phyloP scores from a whole-genome alignment of 92 coral and sea anemone species.

The Zoanthus sansibaricus region DNA sequence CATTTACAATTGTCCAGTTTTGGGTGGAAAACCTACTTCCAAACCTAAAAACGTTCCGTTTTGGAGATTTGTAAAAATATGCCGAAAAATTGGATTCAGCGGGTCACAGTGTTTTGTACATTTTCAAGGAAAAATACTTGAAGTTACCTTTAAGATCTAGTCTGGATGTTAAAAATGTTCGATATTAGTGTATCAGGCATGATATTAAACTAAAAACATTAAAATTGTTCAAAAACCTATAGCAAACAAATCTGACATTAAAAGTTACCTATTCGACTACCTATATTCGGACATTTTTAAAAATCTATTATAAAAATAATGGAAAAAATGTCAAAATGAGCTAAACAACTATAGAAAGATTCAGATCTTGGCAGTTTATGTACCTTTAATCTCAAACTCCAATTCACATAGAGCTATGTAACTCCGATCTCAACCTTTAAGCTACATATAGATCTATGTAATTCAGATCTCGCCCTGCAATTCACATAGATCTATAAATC shows the following conservation, averaged over 20 bases:
- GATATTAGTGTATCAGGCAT: background rate
- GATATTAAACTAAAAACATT: background rate
- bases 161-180: background rate
- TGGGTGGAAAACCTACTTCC: background rate
- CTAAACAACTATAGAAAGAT: background rate
- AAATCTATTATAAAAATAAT: no score
- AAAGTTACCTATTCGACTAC: background rate
- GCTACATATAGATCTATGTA: no score
- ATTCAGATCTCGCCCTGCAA: no score
- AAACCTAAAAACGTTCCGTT: background rate
- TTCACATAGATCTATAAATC: no score
- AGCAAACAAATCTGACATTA: constrained; percentile 1
- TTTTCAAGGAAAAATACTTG: no score
- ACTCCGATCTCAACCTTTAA: no score
- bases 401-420: no score
- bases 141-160: background rate
- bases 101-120: no score
- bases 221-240: constrained; percentile 3
- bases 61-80: no score
- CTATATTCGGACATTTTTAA: background rate
- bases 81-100: no score
- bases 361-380: no score
- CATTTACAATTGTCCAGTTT: constrained; percentile 1
- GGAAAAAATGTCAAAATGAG: background rate
- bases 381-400: no score